Evolutionary conservation across 2,888 invertebrate species (phyloP).

Genomic region (Antheraea assamensis): DNA sequence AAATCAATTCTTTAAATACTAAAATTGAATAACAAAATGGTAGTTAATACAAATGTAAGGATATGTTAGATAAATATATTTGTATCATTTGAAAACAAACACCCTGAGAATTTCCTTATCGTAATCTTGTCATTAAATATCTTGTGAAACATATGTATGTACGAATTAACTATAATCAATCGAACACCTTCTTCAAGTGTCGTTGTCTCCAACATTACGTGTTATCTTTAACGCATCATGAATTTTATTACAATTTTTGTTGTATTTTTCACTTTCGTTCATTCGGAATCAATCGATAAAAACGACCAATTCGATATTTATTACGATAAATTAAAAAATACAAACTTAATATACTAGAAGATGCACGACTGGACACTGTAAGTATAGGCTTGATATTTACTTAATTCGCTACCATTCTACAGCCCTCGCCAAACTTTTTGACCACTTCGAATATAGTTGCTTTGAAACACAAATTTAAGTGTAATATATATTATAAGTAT

Average conservation of each 20-base stretch:
- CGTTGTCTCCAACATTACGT: constrained; percentile 26
- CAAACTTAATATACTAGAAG: constrained; percentile 57
- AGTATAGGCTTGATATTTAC: constrained; percentile 34
- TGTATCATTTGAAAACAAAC: neutral
- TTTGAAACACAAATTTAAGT: too few relatives aligned
- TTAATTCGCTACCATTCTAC: constrained; percentile 19
- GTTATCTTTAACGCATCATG: neutral
- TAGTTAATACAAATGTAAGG: too few relatives aligned
- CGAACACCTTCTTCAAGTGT: constrained; percentile 20
- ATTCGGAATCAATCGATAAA: neutral
- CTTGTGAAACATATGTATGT: constrained; percentile 39
- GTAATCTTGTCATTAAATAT: constrained; percentile 38
- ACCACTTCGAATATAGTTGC: too few relatives aligned
- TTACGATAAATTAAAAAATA: constrained; percentile 29
- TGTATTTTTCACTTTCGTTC: constrained; percentile 6
- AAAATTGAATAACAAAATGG: neutral
- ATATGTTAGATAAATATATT: too few relatives aligned
- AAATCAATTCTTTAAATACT: neutral
- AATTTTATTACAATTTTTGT: constrained; percentile 13
- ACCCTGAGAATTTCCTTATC: constrained; percentile 33
- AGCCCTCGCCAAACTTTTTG: too few relatives aligned
- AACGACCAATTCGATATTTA: constrained; percentile 1
- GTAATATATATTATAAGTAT: too few relatives aligned
- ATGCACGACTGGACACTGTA: constrained; percentile 68
- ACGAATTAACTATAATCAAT: constrained; percentile 36